Evolutionary conservation across 2,888 invertebrate species (phyloP).

Genomic region (Yponomeuta cagnagella): DNA sequence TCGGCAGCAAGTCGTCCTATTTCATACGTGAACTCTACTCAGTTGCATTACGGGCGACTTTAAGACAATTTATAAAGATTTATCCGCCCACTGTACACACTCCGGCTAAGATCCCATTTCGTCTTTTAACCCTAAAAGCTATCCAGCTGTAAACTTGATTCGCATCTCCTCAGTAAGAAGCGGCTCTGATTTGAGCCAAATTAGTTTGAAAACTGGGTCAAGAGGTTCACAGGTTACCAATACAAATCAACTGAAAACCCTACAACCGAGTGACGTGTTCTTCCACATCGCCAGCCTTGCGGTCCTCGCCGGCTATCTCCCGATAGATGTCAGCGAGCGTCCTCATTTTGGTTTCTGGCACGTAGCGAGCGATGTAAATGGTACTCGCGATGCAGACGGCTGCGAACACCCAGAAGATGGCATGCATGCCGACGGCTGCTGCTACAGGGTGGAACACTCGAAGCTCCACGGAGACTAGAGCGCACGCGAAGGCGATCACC

Average conservation of each 20-base stretch:
- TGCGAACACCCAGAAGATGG: slow-evolving; percentile 59
- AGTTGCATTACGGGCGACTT: no score
- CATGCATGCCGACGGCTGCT: slow-evolving; percentile 44
- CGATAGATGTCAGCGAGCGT: slow-evolving; percentile 60
- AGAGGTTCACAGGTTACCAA: no score
- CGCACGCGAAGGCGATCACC: slow-evolving; percentile 60
- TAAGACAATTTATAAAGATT: no score
- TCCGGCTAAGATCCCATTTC: no score
- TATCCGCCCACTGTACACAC: no score
- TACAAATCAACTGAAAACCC: background rate
- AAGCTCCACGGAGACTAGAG: slow-evolving; percentile 54
- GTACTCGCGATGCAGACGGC: slow-evolving; percentile 58
- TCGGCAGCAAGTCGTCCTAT: no score
- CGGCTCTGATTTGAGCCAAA: no score
- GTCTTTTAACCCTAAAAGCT: no score
- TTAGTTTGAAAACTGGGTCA: no score
- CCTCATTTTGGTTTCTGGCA: slow-evolving; percentile 60
- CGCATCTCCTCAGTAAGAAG: no score
- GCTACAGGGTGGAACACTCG: slow-evolving; percentile 61
- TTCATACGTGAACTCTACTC: no score
- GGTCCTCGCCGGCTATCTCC: slow-evolving; percentile 42
- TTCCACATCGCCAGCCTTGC: slow-evolving; percentile 42
- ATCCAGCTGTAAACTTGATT: no score
- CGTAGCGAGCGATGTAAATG: slow-evolving; percentile 48
- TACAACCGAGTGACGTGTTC: slow-evolving; percentile 53